These are phyloP conservation scores for Chiridota heheva DNA, from an alignment of 35 echinoderm and acorn worm genomes.

Conservation along the genomic window DNA sequence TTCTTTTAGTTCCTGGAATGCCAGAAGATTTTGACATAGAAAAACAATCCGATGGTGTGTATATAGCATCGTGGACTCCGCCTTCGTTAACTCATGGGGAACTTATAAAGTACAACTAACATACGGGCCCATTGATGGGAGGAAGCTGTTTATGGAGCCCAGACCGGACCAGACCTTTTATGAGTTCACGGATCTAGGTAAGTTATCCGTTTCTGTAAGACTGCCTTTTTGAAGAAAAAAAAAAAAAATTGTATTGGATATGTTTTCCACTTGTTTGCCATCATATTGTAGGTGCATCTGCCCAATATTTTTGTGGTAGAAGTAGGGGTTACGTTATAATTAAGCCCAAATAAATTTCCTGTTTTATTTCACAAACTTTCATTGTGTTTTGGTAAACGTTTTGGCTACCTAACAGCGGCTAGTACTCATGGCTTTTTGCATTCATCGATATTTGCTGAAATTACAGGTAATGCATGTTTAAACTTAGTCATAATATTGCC, in stretches of 20 bases:
- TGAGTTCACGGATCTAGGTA: conserved; percentile 65
- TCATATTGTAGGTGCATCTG: no score
- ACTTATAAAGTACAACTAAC: conserved; percentile 55
- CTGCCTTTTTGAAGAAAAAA: background rate
- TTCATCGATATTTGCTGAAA: no score
- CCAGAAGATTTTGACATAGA: conserved; percentile 54
- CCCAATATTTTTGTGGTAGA: no score
- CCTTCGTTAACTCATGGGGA: conserved; percentile 71
- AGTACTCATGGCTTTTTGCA: no score
- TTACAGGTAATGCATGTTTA: no score
- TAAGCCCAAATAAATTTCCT: no score
- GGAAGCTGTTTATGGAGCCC: conserved; percentile 37
- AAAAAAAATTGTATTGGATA: background rate
- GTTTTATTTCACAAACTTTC: no score
- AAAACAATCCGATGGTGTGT: conserved; percentile 20
- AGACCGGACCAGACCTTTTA: conserved; percentile 4
- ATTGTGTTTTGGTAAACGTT: no score
- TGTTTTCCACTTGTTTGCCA: background rate
- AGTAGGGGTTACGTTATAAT: no score
- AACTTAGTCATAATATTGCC: no score
- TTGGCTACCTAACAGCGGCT: no score
- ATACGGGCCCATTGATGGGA: conserved; percentile 48
- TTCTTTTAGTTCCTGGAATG: conserved; percentile 83
- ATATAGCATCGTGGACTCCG: conserved; percentile 58
- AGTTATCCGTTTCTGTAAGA: conserved; percentile 21